Evolutionary conservation across 2,888 invertebrate species (phyloP), one percentile per base, ranked within the genome.

Genomic region (Bimastos eiseni): DNA sequence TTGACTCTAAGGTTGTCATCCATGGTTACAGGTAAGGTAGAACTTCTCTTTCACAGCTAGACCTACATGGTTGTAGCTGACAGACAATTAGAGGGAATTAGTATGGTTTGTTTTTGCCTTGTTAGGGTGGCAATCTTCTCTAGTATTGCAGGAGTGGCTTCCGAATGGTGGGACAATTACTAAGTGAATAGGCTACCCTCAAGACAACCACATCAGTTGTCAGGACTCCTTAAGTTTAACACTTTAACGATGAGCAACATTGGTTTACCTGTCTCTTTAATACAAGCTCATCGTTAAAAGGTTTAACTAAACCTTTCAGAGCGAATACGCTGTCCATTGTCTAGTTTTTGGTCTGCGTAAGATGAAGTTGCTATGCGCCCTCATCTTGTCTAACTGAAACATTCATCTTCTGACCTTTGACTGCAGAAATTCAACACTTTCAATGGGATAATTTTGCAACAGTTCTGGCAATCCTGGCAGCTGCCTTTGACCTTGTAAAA

Each of bases 11-110:
- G 94, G 95, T 97, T 89, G 96, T 97, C 88, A 96, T 97, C 93
- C 97, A 97, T 95, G 97, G 97, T 91, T 96, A 96, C 93, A 96
- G 96, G 97, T 97, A 95, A 95, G 96, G n/a, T n/a, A 70, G 70
- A n/a, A n/a, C 49, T 17, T 49, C 70, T 30, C 70, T 70, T 30
- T n/a, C 70, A 70, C 70, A 70, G 13, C 30, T n/a, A 70, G 70
- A 8, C 70, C 30, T 17, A 70, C 70, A 11, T 49, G 49, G 49
- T 49, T 49, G 3, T 24, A 49, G 21, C 2, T 49, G 49, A 24
- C 21, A 49, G 3, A 21, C 49, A 41, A 1, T 41, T 41, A 41
- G 41, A 41, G 41, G 41, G 15, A 41, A 41, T 41, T 17, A 41
- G 38, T 38, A 38, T 5, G 38, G 38, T 41, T 1, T 49, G 6